Percentiles rank a stretch among this genome's conserved stretches.
phyloP scores from a whole-genome alignment of 35 echinoderm and acorn worm species.

The Apostichopus californicus region DNA sequence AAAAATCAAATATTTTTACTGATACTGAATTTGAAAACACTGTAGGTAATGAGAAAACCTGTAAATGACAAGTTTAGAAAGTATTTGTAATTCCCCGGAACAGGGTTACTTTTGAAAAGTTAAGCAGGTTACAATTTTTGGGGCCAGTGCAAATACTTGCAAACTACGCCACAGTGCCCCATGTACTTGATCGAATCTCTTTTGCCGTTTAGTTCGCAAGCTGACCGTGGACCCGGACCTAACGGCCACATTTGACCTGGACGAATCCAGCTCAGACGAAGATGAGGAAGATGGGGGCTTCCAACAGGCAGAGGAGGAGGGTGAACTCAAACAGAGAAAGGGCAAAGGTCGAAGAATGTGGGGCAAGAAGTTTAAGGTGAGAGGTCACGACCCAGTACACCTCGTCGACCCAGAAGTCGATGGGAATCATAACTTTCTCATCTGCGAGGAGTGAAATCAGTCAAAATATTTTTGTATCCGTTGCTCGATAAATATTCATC shows the following conservation, averaged over 20 bases:
- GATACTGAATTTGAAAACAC: too few species aligned
- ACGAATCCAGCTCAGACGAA: constrained; percentile 68
- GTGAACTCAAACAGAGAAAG: constrained; percentile 54
- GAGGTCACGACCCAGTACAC: not conserved
- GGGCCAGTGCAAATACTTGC: too few species aligned
- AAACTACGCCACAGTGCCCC: too few species aligned
- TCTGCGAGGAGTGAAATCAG: not conserved
- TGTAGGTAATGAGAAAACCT: too few species aligned
- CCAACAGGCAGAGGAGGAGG: not conserved
- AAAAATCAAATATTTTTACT: too few species aligned
- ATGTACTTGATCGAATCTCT: not conserved
- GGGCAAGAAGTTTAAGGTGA: constrained; percentile 98
- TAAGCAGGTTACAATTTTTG: too few species aligned
- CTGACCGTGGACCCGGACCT: constrained; percentile 76
- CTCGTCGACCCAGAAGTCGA: not conserved
- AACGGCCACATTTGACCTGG: constrained; percentile 71
- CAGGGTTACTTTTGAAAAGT: too few species aligned
- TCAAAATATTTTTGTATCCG: too few species aligned
- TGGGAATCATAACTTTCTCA: not conserved
- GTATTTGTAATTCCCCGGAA: too few species aligned
- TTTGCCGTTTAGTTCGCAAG: constrained; percentile 63
- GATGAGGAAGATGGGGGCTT: constrained; percentile 15
- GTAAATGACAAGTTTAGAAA: too few species aligned
- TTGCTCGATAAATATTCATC: too few species aligned
- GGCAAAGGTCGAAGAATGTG: constrained; percentile 78